A percentile compares a stretch with the other conserved stretches of the same genome.
These are phyloP conservation scores for Sipha flava DNA, from an alignment of 1,140 invertebrate genomes.

Conservation along the genomic window DNA sequence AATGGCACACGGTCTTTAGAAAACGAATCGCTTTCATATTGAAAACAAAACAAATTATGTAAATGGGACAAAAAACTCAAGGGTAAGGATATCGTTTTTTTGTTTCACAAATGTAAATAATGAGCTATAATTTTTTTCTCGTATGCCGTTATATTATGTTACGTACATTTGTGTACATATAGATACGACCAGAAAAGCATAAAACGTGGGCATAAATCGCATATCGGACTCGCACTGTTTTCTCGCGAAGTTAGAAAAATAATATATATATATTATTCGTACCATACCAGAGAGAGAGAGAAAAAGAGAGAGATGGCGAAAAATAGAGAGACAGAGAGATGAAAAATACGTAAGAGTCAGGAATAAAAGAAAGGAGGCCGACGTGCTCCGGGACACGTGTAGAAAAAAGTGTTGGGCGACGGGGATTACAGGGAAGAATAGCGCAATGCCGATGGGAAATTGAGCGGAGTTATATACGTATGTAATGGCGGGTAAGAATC, in stretches of 20 bases:
- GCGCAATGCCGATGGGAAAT: slow-evolving; percentile 26
- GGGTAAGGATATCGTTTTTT: background rate
- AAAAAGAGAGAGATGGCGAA: background rate
- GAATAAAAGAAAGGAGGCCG: background rate
- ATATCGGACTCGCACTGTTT: background rate
- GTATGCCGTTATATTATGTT: background rate
- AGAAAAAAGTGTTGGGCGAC: background rate
- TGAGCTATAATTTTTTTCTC: background rate
- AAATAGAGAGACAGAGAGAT: background rate
- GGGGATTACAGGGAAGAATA: background rate
- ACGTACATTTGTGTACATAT: background rate
- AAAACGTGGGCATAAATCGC: background rate
- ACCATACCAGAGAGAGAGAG: no score
- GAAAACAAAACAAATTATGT: background rate
- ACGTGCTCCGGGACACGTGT: background rate
- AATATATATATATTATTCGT: background rate
- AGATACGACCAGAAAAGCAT: background rate
- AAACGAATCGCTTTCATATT: background rate
- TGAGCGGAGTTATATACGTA: slow-evolving; percentile 3
- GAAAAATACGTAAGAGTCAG: background rate
- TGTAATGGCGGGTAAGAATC: slow-evolving; percentile 8
- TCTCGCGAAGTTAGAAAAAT: no score
- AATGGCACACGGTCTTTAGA: background rate
- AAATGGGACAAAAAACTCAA: background rate
- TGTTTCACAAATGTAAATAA: background rate